A percentile compares a stretch with the other conserved stretches of the same genome.
phyloP scores from a whole-genome alignment of 1,140 invertebrate genomes.

The Centruroides vittatus region DNA sequence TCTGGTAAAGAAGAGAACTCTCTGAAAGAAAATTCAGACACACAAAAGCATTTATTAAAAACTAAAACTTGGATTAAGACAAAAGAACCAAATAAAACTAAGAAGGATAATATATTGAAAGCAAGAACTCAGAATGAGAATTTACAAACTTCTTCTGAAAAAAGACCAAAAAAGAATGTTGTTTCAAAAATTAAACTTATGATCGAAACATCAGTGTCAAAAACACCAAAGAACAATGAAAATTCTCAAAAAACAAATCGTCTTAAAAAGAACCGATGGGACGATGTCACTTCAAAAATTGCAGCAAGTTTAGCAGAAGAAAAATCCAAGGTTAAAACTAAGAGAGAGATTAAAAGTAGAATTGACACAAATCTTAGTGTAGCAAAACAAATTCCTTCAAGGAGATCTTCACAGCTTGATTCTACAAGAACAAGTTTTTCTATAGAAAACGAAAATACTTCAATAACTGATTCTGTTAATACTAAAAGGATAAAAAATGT shows the following conservation, averaged over 20 bases:
- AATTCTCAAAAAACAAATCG: background rate
- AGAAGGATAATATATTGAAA: too few relatives aligned
- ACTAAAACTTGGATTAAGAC: too few relatives aligned
- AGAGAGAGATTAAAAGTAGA: slow-evolving; percentile 28
- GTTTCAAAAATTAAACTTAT: slow-evolving; percentile 21
- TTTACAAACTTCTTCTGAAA: background rate
- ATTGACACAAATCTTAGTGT: slow-evolving; percentile 23
- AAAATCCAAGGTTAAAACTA: slow-evolving; percentile 26
- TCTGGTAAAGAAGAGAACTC: too few relatives aligned
- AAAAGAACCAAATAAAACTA: too few relatives aligned
- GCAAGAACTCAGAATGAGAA: background rate
- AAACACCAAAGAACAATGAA: background rate
- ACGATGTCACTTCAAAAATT: slow-evolving; percentile 30
- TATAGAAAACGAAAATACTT: background rate
- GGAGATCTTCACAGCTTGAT: slow-evolving; percentile 5
- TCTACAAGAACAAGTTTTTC: background rate
- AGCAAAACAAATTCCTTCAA: slow-evolving; percentile 3
- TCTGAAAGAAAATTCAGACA: too few relatives aligned
- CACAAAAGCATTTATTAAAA: too few relatives aligned
- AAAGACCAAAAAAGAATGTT: slow-evolving; percentile 15
- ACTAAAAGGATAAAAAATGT: background rate
- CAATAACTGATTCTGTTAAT: background rate
- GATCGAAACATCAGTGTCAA: slow-evolving; percentile 14
- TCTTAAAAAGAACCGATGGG: slow-evolving; percentile 29
- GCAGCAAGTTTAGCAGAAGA: slow-evolving; percentile 20